A percentile compares a stretch with the other conserved stretches of the same genome.
These are phyloP conservation scores for Bryconaethiops microstoma DNA, from an alignment of 2,797 vertebrate genomes.

Conservation along the genomic window DNA sequence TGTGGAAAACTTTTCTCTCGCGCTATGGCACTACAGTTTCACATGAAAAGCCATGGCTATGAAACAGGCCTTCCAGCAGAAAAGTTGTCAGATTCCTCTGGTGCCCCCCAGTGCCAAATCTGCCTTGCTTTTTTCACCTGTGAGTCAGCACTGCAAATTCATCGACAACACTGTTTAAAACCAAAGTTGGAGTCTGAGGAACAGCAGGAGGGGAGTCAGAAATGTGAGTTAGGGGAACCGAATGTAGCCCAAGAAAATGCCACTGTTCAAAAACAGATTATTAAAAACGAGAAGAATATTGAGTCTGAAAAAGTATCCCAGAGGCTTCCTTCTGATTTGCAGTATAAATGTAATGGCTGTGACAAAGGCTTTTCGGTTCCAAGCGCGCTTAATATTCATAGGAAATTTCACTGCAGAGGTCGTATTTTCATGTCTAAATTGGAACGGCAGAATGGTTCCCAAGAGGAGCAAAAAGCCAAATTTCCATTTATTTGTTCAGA, in stretches of 20 bases:
- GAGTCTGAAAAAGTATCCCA: slow-evolving; percentile 15
- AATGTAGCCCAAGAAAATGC: background rate
- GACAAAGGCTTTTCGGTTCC: slow-evolving; percentile 73
- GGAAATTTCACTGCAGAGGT: slow-evolving; percentile 70
- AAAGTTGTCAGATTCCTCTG: slow-evolving; percentile 37
- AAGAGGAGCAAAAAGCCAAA: slow-evolving; percentile 53
- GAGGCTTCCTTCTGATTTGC: slow-evolving; percentile 51
- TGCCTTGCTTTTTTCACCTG: slow-evolving; percentile 73
- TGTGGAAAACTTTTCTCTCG: slow-evolving; percentile 80
- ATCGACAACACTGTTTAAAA: slow-evolving; percentile 72
- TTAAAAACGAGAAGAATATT: background rate
- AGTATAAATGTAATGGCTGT: slow-evolving; percentile 77
- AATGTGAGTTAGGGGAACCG: background rate
- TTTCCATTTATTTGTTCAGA: slow-evolving; percentile 72
- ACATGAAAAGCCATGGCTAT: slow-evolving; percentile 82
- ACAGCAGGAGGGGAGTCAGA: background rate
- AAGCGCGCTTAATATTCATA: slow-evolving; percentile 78
- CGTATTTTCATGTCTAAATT: slow-evolving; percentile 55
- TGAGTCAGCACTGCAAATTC: slow-evolving; percentile 69
- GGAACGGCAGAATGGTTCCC: background rate
- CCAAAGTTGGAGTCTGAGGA: slow-evolving; percentile 29
- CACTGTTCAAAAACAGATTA: background rate
- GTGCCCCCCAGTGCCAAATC: slow-evolving; percentile 67
- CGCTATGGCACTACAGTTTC: slow-evolving; percentile 83
- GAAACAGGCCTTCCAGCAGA: slow-evolving; percentile 68